These are phyloP conservation scores for Andinoacara biseriatus DNA, from an alignment of 2,113 vertebrate species.

Conservation along the genomic window DNA sequence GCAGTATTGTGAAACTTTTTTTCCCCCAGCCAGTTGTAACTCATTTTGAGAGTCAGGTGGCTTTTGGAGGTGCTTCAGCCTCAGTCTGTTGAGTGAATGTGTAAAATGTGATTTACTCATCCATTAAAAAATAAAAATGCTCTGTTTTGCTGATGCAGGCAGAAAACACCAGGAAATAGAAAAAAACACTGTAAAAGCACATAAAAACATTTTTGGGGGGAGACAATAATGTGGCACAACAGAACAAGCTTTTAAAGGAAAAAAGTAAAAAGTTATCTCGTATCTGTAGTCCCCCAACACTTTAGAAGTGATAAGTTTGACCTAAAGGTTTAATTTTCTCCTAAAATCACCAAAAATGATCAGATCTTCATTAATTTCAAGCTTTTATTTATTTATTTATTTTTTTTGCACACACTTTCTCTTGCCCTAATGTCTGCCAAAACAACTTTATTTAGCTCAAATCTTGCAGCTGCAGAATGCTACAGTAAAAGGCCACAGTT, in stretches of 20 bases:
- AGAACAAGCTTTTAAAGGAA: neutral
- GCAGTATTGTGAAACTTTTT: constrained; percentile 25
- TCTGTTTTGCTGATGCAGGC: neutral
- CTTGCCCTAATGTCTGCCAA: too few species aligned
- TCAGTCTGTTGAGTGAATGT: constrained; percentile 1
- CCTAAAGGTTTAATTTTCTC: neutral
- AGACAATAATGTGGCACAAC: too few species aligned
- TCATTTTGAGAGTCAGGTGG: constrained; percentile 21
- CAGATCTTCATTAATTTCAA: neutral
- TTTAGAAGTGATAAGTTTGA: neutral
- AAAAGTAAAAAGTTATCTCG: neutral
- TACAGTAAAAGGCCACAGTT: neutral
- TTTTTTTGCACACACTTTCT: neutral
- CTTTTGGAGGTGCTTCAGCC: constrained; percentile 25
- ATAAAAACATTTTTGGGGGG: too few species aligned
- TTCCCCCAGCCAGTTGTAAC: constrained; percentile 37
- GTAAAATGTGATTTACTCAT: constrained; percentile 25
- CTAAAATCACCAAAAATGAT: neutral
- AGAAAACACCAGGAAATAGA: too few species aligned
- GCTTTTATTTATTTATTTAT: neutral
- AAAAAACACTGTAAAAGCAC: too few species aligned
- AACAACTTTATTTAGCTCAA: neutral
- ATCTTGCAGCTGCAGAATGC: neutral
- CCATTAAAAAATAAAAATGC: neutral
- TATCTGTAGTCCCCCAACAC: neutral